Evolutionary conservation across 2,888 invertebrate species (phyloP).

Genomic region (Camptogramma bilineatum): DNA sequence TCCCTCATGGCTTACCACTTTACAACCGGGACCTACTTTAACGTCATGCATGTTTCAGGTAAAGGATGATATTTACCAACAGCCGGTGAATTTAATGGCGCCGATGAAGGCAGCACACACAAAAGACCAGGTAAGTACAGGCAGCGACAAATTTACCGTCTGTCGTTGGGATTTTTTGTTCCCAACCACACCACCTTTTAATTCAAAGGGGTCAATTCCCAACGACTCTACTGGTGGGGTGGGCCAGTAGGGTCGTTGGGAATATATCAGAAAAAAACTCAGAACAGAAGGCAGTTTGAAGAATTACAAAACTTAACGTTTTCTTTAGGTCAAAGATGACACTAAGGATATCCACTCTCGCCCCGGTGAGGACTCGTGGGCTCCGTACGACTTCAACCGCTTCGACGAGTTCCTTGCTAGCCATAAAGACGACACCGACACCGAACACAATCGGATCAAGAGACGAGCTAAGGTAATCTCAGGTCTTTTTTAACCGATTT

Average conservation of each 20-base stretch:
- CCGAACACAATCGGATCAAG: constrained; percentile 69
- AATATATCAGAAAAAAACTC: no score
- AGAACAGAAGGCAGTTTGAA: no score
- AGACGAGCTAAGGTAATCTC: constrained; percentile 69
- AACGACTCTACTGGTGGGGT: no score
- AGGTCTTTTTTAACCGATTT: no score
- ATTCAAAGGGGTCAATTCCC: no score
- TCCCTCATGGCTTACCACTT: no score
- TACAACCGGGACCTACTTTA: no score
- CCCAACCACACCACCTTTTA: no score
- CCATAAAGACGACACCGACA: constrained; percentile 51
- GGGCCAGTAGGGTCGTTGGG: no score
- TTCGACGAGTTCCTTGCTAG: constrained; percentile 60
- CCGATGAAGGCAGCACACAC: constrained; percentile 63
- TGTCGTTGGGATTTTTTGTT: no score
- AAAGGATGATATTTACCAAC: constrained; percentile 70
- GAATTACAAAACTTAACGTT: no score
- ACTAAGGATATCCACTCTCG: constrained; percentile 34
- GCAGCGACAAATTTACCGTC: no score
- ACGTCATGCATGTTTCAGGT: constrained; percentile 52
- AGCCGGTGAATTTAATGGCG: constrained; percentile 66
- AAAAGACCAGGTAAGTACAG: constrained; percentile 53
- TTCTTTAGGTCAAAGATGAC: constrained; percentile 36
- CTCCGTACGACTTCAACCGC: constrained; percentile 68
- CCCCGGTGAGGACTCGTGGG: constrained; percentile 55